These are phyloP conservation scores for Neosilurus hyrtlii DNA, from an alignment of 2,797 vertebrate genomes.

Conservation along the genomic window DNA sequence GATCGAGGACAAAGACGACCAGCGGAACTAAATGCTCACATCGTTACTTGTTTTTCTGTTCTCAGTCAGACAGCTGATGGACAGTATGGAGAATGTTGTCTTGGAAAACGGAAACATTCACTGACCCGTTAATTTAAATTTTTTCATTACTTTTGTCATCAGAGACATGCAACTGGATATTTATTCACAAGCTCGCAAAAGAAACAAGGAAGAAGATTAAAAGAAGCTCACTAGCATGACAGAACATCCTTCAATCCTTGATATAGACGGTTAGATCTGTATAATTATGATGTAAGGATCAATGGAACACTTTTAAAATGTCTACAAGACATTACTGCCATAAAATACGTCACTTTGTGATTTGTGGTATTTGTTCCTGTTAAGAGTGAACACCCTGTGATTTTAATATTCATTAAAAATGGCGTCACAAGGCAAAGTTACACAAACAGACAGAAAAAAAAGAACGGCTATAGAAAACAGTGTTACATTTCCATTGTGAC, in stretches of 20 bases:
- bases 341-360: neutral
- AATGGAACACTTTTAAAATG: neutral
- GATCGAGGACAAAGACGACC: constrained; percentile 62
- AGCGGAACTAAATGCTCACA: constrained; percentile 44
- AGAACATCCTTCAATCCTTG: no score
- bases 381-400: neutral
- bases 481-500: neutral
- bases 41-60: neutral
- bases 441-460: no score
- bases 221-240: neutral
- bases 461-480: neutral
- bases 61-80: neutral
- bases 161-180: neutral
- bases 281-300: neutral
- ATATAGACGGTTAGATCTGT: no score
- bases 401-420: neutral
- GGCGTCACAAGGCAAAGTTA: no score
- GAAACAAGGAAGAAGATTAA: no score
- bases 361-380: neutral
- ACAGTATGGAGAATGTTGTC: neutral
- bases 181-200: neutral
- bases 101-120: neutral
- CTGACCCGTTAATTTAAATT: neutral
- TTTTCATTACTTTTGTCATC: no score
- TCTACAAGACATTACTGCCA: neutral